Evolutionary conservation across 2,797 vertebrate species (phyloP).

Genomic region (Pipistrellus nathusii): DNA sequence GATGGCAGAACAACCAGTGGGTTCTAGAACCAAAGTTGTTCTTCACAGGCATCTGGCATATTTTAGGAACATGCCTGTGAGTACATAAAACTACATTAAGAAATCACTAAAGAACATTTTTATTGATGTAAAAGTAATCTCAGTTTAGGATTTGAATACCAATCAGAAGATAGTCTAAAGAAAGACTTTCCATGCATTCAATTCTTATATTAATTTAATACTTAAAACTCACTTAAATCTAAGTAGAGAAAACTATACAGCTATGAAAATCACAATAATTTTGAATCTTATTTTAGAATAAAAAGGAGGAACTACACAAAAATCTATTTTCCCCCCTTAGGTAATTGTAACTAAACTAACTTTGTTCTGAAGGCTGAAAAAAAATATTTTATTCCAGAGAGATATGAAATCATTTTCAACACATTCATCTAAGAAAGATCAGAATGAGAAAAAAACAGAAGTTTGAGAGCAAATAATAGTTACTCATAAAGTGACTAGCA

Average conservation of each 20-base stretch:
- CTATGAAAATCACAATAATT: neutral
- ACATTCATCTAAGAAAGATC: neutral
- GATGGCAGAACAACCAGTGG: neutral
- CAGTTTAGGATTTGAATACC: neutral
- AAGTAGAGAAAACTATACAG: neutral
- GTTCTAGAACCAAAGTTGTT: neutral
- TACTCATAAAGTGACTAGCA: neutral
- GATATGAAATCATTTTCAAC: neutral
- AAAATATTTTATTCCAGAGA: neutral
- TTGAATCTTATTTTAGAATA: neutral
- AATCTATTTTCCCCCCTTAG: neutral
- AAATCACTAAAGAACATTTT: neutral
- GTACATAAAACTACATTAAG: neutral
- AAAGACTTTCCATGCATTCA: neutral
- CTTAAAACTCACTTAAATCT: constrained; percentile 10
- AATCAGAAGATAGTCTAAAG: neutral
- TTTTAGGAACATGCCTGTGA: neutral
- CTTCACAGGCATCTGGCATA: neutral
- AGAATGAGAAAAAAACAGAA: neutral
- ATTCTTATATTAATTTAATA: neutral
- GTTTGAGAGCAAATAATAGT: neutral
- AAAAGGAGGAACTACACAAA: neutral
- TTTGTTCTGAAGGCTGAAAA: neutral
- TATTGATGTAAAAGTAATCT: neutral
- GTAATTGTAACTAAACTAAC: neutral